Conservation (phyloP, 1,140 invertebrate species). For the Ylistrum balloti region DNA sequence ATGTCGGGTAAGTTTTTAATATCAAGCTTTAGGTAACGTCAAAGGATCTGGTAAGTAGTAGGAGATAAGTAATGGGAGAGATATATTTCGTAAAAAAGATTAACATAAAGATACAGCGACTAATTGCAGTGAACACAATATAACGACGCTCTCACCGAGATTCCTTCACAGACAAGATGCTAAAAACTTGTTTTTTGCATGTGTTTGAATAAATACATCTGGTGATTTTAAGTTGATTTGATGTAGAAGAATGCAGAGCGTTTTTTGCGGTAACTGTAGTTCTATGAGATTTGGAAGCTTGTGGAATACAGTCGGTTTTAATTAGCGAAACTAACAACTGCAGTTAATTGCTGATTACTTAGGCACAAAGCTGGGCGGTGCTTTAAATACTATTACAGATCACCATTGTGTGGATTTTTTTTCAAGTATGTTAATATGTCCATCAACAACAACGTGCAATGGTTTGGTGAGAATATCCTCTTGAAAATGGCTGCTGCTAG, state of each 20-base stretch:
- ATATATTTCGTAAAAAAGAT: too few relatives aligned
- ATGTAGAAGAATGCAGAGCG: neutral
- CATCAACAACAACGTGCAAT: too few relatives aligned
- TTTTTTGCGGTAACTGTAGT: neutral
- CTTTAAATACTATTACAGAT: neutral
- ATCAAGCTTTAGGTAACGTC: too few relatives aligned
- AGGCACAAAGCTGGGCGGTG: neutral
- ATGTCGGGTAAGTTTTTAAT: too few relatives aligned
- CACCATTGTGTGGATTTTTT: neutral
- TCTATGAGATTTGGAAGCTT: neutral
- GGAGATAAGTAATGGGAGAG: too few relatives aligned
- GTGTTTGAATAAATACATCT: slow-evolving; percentile 12
- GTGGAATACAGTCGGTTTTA: neutral
- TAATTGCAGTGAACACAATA: too few relatives aligned
- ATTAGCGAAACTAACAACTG: slow-evolving; percentile 23
- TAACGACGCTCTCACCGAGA: too few relatives aligned
- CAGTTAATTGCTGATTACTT: neutral
- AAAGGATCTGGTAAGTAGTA: too few relatives aligned
- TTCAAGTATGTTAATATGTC: neutral
- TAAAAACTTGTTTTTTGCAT: neutral
- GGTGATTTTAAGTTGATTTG: slow-evolving; percentile 31
- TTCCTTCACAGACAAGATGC: neutral
- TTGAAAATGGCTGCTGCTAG: too few relatives aligned
- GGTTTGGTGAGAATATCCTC: too few relatives aligned
- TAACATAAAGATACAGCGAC: too few relatives aligned